These are phyloP conservation scores for Berghia stephanieae DNA, from an alignment of 1,140 invertebrate genomes.

Conservation along the genomic window DNA sequence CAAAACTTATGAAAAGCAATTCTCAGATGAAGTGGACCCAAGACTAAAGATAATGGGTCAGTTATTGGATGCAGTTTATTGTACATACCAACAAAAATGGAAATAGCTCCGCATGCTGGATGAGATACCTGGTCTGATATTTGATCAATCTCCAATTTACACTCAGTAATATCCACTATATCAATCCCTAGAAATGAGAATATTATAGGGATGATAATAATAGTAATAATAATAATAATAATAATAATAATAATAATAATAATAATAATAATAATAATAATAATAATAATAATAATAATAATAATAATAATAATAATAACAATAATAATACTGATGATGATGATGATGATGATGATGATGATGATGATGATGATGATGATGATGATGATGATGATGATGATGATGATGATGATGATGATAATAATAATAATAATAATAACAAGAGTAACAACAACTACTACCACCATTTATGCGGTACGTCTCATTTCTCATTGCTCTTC, in stretches of 20 bases:
- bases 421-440: too few relatives aligned
- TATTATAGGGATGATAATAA: not conserved
- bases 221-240: not conserved
- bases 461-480: too few relatives aligned
- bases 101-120: slow-evolving; percentile 85
- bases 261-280: not conserved
- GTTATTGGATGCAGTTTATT: too few relatives aligned
- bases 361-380: too few relatives aligned
- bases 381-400: too few relatives aligned
- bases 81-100: slow-evolving; percentile 79
- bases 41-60: too few relatives aligned
- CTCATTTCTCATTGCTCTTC: too few relatives aligned
- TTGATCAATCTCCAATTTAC: slow-evolving; percentile 76
- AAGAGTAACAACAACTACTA: too few relatives aligned
- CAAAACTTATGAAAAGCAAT: too few relatives aligned
- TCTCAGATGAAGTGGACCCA: too few relatives aligned
- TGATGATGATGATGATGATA: too few relatives aligned
- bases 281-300: not conserved
- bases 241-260: not conserved
- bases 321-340: too few relatives aligned
- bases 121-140: slow-evolving; percentile 76
- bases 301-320: not conserved
- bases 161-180: slow-evolving; percentile 74
- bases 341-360: not conserved
- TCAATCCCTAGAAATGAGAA: slow-evolving; percentile 67